Percentiles rank a stretch among this genome's conserved stretches.
Conservation (phyloP, 2,888 invertebrate genomes). For the Epicampocera succincta region DNA sequence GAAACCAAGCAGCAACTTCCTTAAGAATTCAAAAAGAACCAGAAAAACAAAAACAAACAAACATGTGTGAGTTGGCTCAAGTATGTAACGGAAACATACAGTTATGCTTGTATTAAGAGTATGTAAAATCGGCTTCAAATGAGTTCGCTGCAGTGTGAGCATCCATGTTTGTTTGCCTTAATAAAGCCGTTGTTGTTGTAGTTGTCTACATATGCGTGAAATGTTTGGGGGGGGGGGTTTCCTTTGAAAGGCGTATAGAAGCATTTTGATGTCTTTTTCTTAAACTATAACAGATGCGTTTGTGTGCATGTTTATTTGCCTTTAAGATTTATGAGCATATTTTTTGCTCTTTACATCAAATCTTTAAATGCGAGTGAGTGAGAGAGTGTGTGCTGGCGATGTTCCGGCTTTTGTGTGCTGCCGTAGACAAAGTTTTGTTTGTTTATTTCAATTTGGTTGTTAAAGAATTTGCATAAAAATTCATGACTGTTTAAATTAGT, state of each 20-base stretch:
- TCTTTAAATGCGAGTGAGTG: background rate
- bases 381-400: background rate
- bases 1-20: constrained; percentile 67
- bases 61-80: background rate
- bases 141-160: background rate
- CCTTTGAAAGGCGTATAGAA: background rate
- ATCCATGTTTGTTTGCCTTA: constrained; percentile 16
- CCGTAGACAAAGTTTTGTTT: constrained; percentile 64
- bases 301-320: constrained; percentile 32
- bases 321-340: constrained; percentile 63
- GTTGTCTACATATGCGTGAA: constrained; percentile 12
- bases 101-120: background rate
- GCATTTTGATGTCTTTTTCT: constrained; percentile 6
- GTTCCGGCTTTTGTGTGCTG: background rate
- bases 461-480: constrained; percentile 79
- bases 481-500: constrained; percentile 76
- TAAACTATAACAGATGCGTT: constrained; percentile 17
- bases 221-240: background rate
- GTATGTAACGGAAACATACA: background rate
- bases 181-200: constrained; percentile 2
- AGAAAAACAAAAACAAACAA: background rate
- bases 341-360: constrained; percentile 11
- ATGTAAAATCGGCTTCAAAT: background rate
- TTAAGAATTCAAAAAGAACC: constrained; percentile 19
- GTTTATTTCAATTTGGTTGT: constrained; percentile 60